Percentiles rank a stretch among this genome's conserved stretches.
These are phyloP conservation scores for Lithophane semibrunnea DNA, from an alignment of 2,888 invertebrate genomes.

Conservation along the genomic window DNA sequence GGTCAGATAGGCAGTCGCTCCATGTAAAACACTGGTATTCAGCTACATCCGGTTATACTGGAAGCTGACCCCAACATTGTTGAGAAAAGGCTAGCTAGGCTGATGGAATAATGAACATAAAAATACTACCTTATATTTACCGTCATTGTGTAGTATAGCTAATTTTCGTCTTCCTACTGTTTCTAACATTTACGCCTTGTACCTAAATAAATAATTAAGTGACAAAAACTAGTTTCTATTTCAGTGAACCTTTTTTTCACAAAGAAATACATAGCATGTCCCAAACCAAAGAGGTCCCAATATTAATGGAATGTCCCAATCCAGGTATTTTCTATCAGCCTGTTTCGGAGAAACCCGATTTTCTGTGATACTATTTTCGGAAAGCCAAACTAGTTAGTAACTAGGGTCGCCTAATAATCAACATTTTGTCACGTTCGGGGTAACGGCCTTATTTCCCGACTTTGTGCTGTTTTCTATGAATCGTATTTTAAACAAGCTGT, in stretches of 20 bases:
- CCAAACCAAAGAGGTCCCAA: slow-evolving; percentile 22
- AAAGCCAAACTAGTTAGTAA: slow-evolving; percentile 49
- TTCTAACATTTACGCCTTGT: background rate
- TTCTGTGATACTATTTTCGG: slow-evolving; percentile 49
- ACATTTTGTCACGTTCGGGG: slow-evolving; percentile 57
- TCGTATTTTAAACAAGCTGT: background rate
- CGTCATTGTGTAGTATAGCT: background rate
- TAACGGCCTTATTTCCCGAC: slow-evolving; percentile 32
- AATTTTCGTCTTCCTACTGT: too few relatives aligned
- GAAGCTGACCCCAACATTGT: too few relatives aligned
- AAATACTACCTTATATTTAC: background rate
- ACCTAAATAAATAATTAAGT: background rate
- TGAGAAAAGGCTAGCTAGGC: too few relatives aligned
- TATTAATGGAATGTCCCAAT: slow-evolving; percentile 36
- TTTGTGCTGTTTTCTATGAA: slow-evolving; percentile 25
- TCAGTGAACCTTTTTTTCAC: background rate
- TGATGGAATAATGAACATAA: too few relatives aligned
- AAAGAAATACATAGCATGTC: slow-evolving; percentile 14
- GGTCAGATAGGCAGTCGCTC: too few relatives aligned
- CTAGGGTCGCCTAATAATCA: slow-evolving; percentile 42
- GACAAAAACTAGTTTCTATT: background rate
- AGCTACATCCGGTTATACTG: too few relatives aligned
- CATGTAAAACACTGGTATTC: too few relatives aligned
- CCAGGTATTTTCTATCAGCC: slow-evolving; percentile 44
- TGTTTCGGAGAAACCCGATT: slow-evolving; percentile 34